Percentiles rank a stretch among this genome's conserved stretches.
Conservation (phyloP, 1,140 invertebrate genomes). For the Formica exsecta region DNA sequence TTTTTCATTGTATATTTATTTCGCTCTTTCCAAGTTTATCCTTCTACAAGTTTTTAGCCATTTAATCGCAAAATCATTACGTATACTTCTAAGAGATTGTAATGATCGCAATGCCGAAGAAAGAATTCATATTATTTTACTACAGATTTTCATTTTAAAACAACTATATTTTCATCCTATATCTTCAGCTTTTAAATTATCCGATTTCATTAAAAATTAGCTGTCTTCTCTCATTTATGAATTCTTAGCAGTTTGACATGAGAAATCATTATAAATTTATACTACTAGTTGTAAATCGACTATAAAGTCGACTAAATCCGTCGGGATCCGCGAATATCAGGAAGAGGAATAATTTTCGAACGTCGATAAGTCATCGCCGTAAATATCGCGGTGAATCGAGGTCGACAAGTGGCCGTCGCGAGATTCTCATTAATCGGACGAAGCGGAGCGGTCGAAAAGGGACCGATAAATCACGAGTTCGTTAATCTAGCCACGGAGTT, state of each 20-base stretch:
- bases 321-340: background rate
- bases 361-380: conserved; percentile 45
- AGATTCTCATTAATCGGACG: conserved; percentile 62
- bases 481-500: conserved; percentile 71
- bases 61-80: background rate
- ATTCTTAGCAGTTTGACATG: background rate
- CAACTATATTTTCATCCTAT: too few species aligned
- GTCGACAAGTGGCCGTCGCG: conserved; percentile 53
- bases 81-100: too few species aligned
- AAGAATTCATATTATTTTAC: too few species aligned
- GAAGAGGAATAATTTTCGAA: conserved; percentile 37
- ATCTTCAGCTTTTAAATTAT: too few species aligned
- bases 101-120: too few species aligned
- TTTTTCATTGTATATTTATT: too few species aligned
- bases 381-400: conserved; percentile 44
- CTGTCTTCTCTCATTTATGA: too few species aligned
- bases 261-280: background rate
- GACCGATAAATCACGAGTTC: conserved; percentile 69
- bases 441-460: conserved; percentile 58
- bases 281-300: background rate
- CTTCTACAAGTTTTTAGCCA: too few species aligned
- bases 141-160: too few species aligned
- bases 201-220: too few species aligned
- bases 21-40: too few species aligned
- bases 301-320: background rate